Conservation (phyloP, 2,113 vertebrate genomes). For the Axis porcinus region DNA sequence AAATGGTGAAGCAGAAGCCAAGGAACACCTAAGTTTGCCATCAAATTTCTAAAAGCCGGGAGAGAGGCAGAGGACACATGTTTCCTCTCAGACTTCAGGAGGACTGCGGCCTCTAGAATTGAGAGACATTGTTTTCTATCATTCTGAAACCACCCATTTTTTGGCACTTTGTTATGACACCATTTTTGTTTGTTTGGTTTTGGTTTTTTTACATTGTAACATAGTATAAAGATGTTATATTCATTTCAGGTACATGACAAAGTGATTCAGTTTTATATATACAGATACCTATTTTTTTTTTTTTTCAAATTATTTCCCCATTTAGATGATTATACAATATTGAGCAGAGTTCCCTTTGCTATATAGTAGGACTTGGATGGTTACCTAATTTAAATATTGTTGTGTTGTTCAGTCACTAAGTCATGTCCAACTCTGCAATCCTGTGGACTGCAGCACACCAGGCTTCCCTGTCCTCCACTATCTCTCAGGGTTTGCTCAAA, state of each 20-base stretch:
- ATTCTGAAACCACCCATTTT: background rate
- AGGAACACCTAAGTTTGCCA: background rate
- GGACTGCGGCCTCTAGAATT: background rate
- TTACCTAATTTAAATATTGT: background rate
- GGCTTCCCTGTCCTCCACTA: background rate
- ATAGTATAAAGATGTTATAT: background rate
- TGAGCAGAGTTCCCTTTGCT: background rate
- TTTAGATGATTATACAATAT: background rate
- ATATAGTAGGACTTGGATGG: background rate
- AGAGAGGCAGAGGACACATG: background rate
- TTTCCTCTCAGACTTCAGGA: background rate
- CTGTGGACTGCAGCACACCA: background rate
- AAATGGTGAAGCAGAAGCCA: background rate
- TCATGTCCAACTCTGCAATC: background rate
- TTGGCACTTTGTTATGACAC: background rate
- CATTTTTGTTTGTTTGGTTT: background rate
- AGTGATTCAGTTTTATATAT: background rate
- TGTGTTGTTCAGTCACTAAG: background rate
- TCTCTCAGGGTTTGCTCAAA: background rate
- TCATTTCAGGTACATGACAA: background rate
- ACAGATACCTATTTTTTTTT: background rate
- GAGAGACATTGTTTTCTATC: background rate
- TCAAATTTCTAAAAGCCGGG: background rate
- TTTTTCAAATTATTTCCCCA: background rate
- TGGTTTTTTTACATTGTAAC: background rate